A percentile compares a stretch with the other conserved stretches of the same genome.
Conservation (phyloP, 1,140 invertebrate genomes). For the Sipha flava region DNA sequence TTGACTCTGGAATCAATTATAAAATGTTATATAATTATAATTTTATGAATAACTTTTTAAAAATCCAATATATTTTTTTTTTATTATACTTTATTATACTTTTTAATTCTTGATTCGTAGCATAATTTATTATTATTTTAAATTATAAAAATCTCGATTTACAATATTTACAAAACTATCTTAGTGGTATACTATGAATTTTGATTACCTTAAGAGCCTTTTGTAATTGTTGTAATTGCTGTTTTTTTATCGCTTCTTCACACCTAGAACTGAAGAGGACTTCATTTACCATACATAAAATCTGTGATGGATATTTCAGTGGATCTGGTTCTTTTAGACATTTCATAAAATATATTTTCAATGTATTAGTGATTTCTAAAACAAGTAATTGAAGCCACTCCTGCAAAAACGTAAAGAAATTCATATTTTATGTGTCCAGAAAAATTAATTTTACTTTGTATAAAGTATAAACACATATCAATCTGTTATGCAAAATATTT, state of each 20-base stretch:
- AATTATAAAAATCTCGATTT: too few relatives aligned
- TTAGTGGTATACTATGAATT: too few relatives aligned
- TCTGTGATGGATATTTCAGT: slow-evolving; percentile 74
- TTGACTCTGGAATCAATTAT: slow-evolving; percentile 45
- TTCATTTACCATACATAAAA: slow-evolving; percentile 60
- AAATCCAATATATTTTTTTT: too few relatives aligned
- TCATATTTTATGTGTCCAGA: too few relatives aligned
- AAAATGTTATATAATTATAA: too few relatives aligned
- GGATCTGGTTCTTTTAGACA: slow-evolving; percentile 67
- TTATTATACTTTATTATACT: too few relatives aligned
- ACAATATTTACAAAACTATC: too few relatives aligned
- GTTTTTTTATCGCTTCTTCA: slow-evolving; percentile 66
- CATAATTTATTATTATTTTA: background rate
- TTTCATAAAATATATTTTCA: slow-evolving; percentile 57
- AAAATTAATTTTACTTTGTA: too few relatives aligned
- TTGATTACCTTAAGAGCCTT: slow-evolving; percentile 40
- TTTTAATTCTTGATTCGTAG: background rate
- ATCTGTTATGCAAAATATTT: too few relatives aligned
- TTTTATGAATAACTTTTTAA: too few relatives aligned
- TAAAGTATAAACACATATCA: too few relatives aligned
- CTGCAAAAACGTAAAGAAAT: background rate
- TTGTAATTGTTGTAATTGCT: slow-evolving; percentile 52
- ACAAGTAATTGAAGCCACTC: slow-evolving; percentile 71
- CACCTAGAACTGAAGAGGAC: slow-evolving; percentile 73
- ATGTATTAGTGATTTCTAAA: slow-evolving; percentile 70